These are phyloP conservation scores for Melanaphis sacchari DNA, from an alignment of 1,140 invertebrate species.

Conservation along the genomic window DNA sequence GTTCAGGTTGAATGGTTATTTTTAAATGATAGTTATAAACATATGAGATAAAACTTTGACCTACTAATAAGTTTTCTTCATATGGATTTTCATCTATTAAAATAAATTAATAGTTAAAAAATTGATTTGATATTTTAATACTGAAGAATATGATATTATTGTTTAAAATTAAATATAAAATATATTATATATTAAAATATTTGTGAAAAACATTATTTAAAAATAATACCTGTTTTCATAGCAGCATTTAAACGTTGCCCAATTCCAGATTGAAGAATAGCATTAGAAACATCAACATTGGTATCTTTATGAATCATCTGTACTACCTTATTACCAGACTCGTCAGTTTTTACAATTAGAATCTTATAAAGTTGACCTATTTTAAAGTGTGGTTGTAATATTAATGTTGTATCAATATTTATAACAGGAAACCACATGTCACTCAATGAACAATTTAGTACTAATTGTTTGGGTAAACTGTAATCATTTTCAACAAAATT, in stretches of 20 bases:
- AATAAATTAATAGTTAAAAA: not conserved
- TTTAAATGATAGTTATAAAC: constrained; percentile 20
- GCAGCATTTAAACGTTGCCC: constrained; percentile 42
- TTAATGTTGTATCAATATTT: not conserved
- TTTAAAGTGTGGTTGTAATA: constrained; percentile 36
- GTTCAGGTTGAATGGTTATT: constrained; percentile 47
- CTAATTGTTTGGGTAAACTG: constrained; percentile 21
- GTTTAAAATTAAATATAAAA: too few relatives aligned
- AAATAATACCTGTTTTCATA: constrained; percentile 34
- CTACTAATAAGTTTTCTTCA: constrained; percentile 23
- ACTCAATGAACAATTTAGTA: constrained; percentile 39
- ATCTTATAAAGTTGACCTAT: not conserved
- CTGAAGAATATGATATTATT: not conserved
- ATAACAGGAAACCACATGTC: constrained; percentile 49
- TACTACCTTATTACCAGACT: not conserved
- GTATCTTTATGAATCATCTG: constrained; percentile 36
- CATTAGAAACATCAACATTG: constrained; percentile 43
- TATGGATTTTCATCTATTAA: constrained; percentile 50
- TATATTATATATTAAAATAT: not conserved
- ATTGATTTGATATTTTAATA: not conserved
- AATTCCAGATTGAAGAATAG: constrained; percentile 42
- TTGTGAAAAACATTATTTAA: not conserved
- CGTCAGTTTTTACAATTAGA: not conserved
- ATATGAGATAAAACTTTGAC: constrained; percentile 45
- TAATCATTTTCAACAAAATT: constrained; percentile 49